A percentile compares a stretch with the other conserved stretches of the same genome.
Conservation (phyloP, 2,113 vertebrate species). For the Chamaetylas fuelleborni region DNA sequence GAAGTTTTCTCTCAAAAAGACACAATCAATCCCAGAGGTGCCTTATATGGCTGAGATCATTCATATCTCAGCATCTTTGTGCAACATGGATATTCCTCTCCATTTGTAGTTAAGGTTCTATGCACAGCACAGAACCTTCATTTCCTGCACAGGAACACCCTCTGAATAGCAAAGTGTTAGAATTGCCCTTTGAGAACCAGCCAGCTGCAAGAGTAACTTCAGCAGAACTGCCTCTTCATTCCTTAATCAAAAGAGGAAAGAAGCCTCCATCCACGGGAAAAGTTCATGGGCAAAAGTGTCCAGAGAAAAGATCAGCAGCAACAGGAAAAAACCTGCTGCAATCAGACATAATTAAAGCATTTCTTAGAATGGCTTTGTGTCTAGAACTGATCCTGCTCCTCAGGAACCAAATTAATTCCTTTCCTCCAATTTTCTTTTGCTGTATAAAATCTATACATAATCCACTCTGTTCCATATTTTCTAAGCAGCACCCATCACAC, state of each 20-base stretch:
- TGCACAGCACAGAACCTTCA: neutral
- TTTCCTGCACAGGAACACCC: neutral
- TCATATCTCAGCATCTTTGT: neutral
- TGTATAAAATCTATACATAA: neutral
- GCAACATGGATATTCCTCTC: neutral
- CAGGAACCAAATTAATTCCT: neutral
- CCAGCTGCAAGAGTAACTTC: neutral
- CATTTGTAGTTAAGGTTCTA: too few relatives aligned
- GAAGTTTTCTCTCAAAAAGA: neutral
- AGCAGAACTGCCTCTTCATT: neutral
- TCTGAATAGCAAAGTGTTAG: neutral
- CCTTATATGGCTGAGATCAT: neutral
- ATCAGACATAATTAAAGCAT: neutral
- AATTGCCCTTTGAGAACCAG: neutral
- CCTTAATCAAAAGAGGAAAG: neutral
- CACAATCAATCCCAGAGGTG: neutral
- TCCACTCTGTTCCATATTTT: neutral
- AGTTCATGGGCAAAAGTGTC: rapidly evolving
- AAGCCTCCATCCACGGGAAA: neutral
- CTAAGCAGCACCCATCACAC: neutral
- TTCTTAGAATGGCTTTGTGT: neutral
- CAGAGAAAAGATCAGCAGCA: neutral
- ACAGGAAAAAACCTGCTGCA: neutral
- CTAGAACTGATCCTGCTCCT: neutral
- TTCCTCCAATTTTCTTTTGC: neutral